Conservation (phyloP, 2,888 invertebrate species). For the Graphium colonna region DNA sequence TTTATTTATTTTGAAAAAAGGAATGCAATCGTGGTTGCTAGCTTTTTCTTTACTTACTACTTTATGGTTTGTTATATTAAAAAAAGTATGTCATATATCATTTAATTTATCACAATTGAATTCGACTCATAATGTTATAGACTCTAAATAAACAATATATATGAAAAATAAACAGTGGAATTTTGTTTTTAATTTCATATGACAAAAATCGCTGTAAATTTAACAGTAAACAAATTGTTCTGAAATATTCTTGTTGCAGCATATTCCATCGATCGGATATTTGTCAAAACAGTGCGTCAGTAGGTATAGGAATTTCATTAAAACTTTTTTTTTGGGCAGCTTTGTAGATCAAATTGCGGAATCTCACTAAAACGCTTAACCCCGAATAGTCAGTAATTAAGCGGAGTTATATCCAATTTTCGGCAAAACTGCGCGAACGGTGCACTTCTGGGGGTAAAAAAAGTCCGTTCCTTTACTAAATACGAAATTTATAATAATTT, state of each 20-base stretch:
- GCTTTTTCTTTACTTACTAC: too few species aligned
- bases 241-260: not conserved
- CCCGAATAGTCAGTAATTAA: slow-evolving; percentile 18
- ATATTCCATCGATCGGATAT: slow-evolving; percentile 8
- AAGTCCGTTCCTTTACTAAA: slow-evolving; percentile 5
- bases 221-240: not conserved
- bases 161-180: not conserved
- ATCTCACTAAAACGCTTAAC: slow-evolving; percentile 15
- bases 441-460: not conserved
- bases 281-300: slow-evolving; percentile 14
- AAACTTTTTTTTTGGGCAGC: slow-evolving; percentile 4
- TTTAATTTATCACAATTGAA: too few species aligned
- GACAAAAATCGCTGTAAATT: not conserved
- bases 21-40: too few species aligned
- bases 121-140: too few species aligned
- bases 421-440: slow-evolving; percentile 6
- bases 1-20: too few species aligned
- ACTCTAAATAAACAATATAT: too few species aligned
- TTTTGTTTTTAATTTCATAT: not conserved
- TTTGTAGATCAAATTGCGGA: slow-evolving; percentile 18
- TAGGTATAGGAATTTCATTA: slow-evolving; percentile 19
- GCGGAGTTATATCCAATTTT: slow-evolving; percentile 14
- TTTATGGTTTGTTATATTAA: too few species aligned
- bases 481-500: not conserved
- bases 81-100: too few species aligned